Evolutionary conservation across 2,888 invertebrate genomes (phyloP), one percentile per base, ranked within the genome.

Genomic region (Chloroclystis v-ata): DNA sequence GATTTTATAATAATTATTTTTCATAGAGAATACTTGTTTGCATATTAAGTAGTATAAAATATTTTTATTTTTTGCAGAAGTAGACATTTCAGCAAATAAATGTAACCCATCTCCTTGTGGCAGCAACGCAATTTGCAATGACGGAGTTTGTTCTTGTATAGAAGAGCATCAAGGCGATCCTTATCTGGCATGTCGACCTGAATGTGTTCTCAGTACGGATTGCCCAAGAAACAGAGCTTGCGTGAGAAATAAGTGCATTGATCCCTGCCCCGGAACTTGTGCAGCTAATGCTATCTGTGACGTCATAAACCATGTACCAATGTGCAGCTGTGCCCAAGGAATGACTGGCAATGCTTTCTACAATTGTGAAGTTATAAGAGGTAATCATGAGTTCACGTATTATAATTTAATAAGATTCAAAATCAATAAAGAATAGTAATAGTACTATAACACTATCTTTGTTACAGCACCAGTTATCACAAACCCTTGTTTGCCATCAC

Each of bases 181-280:
- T 12, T 90, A 91, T 51, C 74, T 90, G 56, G 91, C 91, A 1
- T 93, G 93, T 63, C 85, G 92, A 56, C 93, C 93, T 10, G 92
- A 93, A 79, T 93, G 93, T 68, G 90, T 93, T 1, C 73, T 92
- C 4, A 93, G 90, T 67, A 82, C 89, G 1, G 93, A 93, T 68
- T 94, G 94, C 66, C 69, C 89, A 16, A 81, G 89, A 63, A 89
- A 91, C 57, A 91, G 89, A 61, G 91, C 92, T 37, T 93, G 93
- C 63, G 82, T 91, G 11, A 82, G 84, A 71, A 91, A 92, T 65
- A 92, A 93, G 75, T 94, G 94, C 63, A 56, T 82, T 2, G 90
- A 94, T 72, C 93, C 94, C 3, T 94, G 94, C 65, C 89, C 89
- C 35, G 92, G 91, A 49, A 91, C 92, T 7, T 95, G 94, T 72